Base-by-base conservation (phyloP, 2,113 vertebrate species). In the Elgaria multicarinata region DNA sequence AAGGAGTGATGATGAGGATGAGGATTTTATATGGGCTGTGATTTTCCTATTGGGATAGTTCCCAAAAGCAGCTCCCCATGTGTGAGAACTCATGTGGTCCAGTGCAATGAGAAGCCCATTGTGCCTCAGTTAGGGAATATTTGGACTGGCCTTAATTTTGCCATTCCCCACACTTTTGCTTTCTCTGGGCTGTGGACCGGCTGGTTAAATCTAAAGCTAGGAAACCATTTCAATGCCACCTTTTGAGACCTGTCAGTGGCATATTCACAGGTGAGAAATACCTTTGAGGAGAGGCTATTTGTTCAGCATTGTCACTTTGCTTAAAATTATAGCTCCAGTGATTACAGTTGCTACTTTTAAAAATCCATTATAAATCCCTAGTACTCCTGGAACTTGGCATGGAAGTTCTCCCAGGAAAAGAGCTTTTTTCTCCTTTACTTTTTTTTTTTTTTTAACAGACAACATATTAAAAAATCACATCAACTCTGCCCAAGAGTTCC, bases 171-270 rank as follows among this genome's bases (percentile, higher is more conserved):
- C 14, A 13, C 14, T 81, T 81, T 24, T 84, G 24, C 12, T 67
- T 33, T 10, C 76, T 13, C 14, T 33, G n/a, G 24, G 3, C 74
- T 87, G 58, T 53, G 42, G 22, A 66, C 44, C 20, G 26, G 71
- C 5, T 84, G 64, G 91, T 95, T 93, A 90, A 94, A 85, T 89
- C 90, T 77, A 88, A 81, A 92, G 69, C 75, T 93, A 96, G 86
- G 86, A 53, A 89, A 92, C 88, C 3, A 87, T 72, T 95, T 94
- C 86, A 90, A 88, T 92, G 0, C 0, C 79, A 92, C 83, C 75
- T 93, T 96, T 94, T 93, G 82, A 85, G 89, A 92, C 87, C 87
- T 87, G 84, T 88, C 87, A 92, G 83, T 85, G 2, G 3, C 28
- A 6, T 91, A 87, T 87, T 79, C 83, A 84, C 88, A 92, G 86